Base-by-base conservation (phyloP, 92 coral and sea anemone genomes). In the Scolanthus callimorphus region DNA sequence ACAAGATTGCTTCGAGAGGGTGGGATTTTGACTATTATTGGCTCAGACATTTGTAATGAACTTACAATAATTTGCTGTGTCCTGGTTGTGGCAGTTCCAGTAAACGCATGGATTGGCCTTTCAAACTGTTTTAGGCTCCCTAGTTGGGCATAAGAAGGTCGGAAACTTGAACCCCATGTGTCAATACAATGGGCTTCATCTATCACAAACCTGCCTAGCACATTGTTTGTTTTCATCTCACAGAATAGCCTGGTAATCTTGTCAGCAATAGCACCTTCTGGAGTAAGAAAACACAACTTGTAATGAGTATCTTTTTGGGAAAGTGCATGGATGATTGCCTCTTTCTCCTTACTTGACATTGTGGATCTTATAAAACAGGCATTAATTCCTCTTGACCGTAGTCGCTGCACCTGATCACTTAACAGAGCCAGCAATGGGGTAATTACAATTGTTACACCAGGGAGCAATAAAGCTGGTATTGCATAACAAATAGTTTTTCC, bases 401-500 rank as follows among this genome's bases (percentile, higher is more conserved):
- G 30, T 11, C 75, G 26, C 15, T 58, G 47, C 0, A 83, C 90
- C 65, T 83, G 90, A 29, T 83, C 81, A 10, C 69, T 41, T 31
- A 77, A 51, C 3, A 83, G 47, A 1, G 78, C 77, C 4, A 84
- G 44, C 23, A 78, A 30, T 2, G 85, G 82, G 21, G 44, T 57
- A 9, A 84, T 57, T 0, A 84, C 74, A 11, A 78, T 59, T 10
- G 82, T 84, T 2, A 78, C 50, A 44, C 72, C 63, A 19, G 41
- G 55, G 12, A 37, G 1, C 29, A 84, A 61, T 0, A 84, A 28
- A 0, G 81, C 90, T 39, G 81, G 90, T 3, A 83, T 55, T 6
- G 78, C 75, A 78, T 71, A 83, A 38, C 90, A 77, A 3, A 77
- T 30, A 6, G 84, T 76, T 31, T 67, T 81, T 15, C 88, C 82